Base-by-base conservation (phyloP, 2,888 invertebrate genomes). In the Ctena decussata region DNA sequence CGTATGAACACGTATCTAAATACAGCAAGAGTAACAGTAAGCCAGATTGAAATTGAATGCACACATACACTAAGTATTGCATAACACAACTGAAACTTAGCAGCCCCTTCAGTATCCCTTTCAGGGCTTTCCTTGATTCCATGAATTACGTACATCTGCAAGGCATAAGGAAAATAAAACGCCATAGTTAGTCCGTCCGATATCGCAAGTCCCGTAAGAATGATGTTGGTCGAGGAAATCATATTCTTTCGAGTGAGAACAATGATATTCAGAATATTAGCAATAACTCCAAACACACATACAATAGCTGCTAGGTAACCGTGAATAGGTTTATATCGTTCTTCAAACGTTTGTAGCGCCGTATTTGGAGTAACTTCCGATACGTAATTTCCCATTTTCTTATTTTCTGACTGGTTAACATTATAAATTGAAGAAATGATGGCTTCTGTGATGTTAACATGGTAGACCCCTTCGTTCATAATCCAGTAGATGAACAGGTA, bases 11-110 rank as follows among this genome's bases (percentile, higher is more conserved):
- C 94, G 95, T 98, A 99, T 11, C 99, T 97, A 98, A 99, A 99
- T 2, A 99, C 97, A 0, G 99, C 99, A 84, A 99, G 96, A 0
- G 98, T 98, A 0, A 99, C 98, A 0, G 99, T 99, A 91, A 99
- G 96, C 97, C 98, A 99, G 91, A 99, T 99, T 2, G 99, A 98
- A 89, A 99, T 98, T 2, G 99, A 98, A 95, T 98, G 98, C 84
- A 98, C 97, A 73, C 98, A 97, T 96, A 99, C 98, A 53, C 98
- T 97, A 95, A 98, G 98, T 93, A 98, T 97, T 49, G 98, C 98
- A 96, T 99, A 99, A 93, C 98, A 98, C 89, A 96, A 93, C 69
- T 96, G 94, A 87, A 96, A 96, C 32, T 93, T 90, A 5, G 96
- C 95, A 30, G 87, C 82, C 18, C 87, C 89, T 77, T 94, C 93